phyloP scores from a whole-genome alignment of 2,888 invertebrate species.

The Andrena bicolor region DNA sequence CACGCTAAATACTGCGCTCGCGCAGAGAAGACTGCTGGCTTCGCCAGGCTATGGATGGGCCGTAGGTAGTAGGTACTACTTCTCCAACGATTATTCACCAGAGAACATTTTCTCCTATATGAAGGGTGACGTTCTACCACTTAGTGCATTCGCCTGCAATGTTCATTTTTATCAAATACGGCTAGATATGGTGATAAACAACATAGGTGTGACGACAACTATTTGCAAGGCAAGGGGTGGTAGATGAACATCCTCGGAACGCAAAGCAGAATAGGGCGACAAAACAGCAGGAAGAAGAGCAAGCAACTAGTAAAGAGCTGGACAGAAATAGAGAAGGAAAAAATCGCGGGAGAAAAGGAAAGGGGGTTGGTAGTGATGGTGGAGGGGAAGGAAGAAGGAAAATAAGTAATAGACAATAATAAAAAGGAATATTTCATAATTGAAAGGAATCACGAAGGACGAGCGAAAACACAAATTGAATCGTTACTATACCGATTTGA shows the following conservation, averaged over 20 bases:
- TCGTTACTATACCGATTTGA: slow-evolving; percentile 60
- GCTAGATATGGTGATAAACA: background rate
- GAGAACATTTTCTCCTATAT: background rate
- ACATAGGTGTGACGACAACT: background rate
- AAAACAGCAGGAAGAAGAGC: background rate
- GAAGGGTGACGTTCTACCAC: background rate
- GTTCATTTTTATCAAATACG: background rate
- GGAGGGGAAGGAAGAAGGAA: background rate
- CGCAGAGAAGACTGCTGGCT: slow-evolving; percentile 27
- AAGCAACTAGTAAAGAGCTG: background rate
- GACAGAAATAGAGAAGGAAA: background rate
- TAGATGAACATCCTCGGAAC: background rate
- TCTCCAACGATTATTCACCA: background rate
- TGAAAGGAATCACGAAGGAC: background rate
- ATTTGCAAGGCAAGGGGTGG: background rate
- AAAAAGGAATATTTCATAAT: background rate
- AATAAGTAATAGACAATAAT: background rate
- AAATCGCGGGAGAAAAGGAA: background rate
- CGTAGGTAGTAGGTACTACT: background rate
- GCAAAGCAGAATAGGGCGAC: background rate
- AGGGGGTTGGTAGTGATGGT: too few relatives aligned
- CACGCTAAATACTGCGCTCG: slow-evolving; percentile 48
- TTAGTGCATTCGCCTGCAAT: background rate
- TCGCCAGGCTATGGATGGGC: slow-evolving; percentile 3
- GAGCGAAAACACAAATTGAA: slow-evolving; percentile 11